Conservation (phyloP, 2,888 invertebrate species). For the Leucophora obtusa region DNA sequence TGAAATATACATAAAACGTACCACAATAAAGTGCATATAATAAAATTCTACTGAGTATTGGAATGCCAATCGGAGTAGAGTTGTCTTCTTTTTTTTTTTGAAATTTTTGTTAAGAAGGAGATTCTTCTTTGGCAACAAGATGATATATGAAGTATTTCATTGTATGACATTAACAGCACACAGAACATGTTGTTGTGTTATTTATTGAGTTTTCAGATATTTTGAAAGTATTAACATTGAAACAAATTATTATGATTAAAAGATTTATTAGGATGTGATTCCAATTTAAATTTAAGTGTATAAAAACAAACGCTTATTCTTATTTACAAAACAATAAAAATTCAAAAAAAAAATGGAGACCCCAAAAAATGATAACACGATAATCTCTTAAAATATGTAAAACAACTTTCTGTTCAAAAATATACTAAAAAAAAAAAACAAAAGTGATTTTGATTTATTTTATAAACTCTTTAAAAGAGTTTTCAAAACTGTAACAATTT, state of each 20-base stretch:
- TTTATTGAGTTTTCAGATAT: constrained; percentile 77
- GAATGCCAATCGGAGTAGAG: constrained; percentile 45
- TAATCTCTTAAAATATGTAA: not conserved
- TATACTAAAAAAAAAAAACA: not conserved
- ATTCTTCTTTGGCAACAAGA: constrained; percentile 64
- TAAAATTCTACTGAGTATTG: too few relatives aligned
- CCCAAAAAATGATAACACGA: constrained; percentile 5
- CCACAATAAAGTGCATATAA: too few relatives aligned
- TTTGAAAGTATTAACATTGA: constrained; percentile 78
- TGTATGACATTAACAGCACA: constrained; percentile 78
- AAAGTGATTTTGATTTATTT: constrained; percentile 36
- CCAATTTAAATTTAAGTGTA: constrained; percentile 3
- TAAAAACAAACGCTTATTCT: not conserved
- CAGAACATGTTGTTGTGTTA: constrained; percentile 76
- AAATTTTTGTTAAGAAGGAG: constrained; percentile 50
- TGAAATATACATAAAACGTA: too few relatives aligned
- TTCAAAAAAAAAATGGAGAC: not conserved
- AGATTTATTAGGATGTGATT: constrained; percentile 72
- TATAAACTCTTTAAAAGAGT: constrained; percentile 10
- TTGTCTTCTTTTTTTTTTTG: constrained; percentile 41
- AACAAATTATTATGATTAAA: constrained; percentile 77
- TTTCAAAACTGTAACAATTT: constrained; percentile 18
- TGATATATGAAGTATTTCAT: constrained; percentile 78
- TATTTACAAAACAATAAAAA: constrained; percentile 10
- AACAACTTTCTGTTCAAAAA: constrained; percentile 1